phyloP scores from a whole-genome alignment of 2,888 invertebrate species.

The Girardia tigrina region DNA sequence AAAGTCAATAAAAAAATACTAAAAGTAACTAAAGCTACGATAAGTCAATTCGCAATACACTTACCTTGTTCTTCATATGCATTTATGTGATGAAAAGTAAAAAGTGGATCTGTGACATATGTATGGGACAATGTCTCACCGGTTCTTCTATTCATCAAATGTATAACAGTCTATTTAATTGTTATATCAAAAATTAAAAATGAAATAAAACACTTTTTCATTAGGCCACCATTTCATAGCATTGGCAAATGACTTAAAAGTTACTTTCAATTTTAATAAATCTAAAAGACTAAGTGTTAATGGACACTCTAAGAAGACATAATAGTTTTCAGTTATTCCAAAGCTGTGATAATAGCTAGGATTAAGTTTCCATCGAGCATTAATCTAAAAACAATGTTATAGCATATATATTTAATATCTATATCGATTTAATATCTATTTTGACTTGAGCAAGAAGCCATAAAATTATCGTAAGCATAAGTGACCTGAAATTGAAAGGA shows the following conservation, averaged over 20 bases:
- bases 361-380: constrained; percentile 39
- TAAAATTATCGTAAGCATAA: too few relatives aligned
- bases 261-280: neutral
- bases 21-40: too few relatives aligned
- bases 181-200: neutral
- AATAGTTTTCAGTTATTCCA: constrained; percentile 71
- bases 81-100: constrained; percentile 58
- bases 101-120: constrained; percentile 51
- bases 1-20: too few relatives aligned
- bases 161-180: constrained; percentile 46
- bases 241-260: neutral
- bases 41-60: too few relatives aligned
- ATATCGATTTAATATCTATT: too few relatives aligned
- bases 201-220: neutral
- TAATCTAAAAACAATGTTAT: too few relatives aligned
- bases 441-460: too few relatives aligned
- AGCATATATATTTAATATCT: too few relatives aligned
- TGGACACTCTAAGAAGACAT: constrained; percentile 76
- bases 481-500: too few relatives aligned
- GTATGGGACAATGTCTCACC: constrained; percentile 45
- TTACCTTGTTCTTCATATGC: constrained; percentile 60
- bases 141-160: constrained; percentile 48
- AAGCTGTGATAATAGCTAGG: constrained; percentile 74
- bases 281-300: constrained; percentile 48
- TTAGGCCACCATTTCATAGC: constrained; percentile 1